Base-by-base conservation (phyloP, 2,888 invertebrate species). In the Boloria euphrosyne region DNA sequence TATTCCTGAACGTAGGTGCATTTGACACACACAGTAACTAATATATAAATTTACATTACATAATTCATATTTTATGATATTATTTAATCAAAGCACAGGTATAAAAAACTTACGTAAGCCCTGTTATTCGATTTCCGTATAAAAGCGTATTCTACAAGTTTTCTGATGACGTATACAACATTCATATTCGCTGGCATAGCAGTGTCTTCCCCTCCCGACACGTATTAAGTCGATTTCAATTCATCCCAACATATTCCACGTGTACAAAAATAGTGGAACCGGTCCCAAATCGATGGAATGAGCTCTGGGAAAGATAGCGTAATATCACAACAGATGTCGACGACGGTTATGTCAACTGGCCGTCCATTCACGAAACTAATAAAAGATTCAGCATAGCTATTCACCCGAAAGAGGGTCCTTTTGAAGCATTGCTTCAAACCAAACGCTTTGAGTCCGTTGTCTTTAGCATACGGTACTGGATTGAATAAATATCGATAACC, bases 351-450 rank as follows among this genome's bases (percentile, higher is more conserved):
- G 88, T 88, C 90, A 89, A 88, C 89, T 87, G 86, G 85, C 83
- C 88, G 84, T 86, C 86, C 87, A 89, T 90, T 90, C 87, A 86
- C 87, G 78, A 84, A 89, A 87, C 89, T 89, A 90, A 91, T 92
- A 92, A 90, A 90, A 91, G 89, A 91, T 90, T 90, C 91, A 91
- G 88, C 87, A 86, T 85, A 86, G 86, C 85, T 89, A 88, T 88
- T 88, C 83, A 80, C 74, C 80, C 82, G 79, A 83, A 84, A 85
- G 83, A 86, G 86, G 90, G 88, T 84, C 76, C 81, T 86, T 82
- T 80, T 78, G 77, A 80, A 80, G 80, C 83, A 80, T 84, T 82
- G 80, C 83, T 83, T 73, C 75, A 71, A 74, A 74, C 76, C 77
- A 78, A 76, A 78, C 75, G 78, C 79, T 83, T 80, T 80, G 81